These are phyloP conservation scores for Theristicus caerulescens DNA, from an alignment of 2,113 vertebrate genomes.

Conservation along the genomic window DNA sequence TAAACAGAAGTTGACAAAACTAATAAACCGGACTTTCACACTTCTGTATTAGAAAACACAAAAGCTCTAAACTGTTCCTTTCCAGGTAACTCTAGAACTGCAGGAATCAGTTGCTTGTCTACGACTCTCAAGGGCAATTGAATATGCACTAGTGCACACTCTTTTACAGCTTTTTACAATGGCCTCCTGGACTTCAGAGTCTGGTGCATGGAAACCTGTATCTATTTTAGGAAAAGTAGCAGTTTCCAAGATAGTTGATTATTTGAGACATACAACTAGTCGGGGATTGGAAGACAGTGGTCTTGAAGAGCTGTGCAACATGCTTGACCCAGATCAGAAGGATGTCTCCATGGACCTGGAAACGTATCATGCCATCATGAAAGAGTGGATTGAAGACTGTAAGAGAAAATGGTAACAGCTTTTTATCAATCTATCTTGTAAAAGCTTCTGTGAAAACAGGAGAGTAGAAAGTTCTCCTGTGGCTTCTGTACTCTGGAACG, in stretches of 20 bases:
- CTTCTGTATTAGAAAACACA: not conserved
- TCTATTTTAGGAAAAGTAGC: slow-evolving; percentile 82
- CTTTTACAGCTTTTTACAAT: no score
- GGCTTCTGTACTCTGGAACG: not conserved
- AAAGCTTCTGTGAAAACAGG: not conserved
- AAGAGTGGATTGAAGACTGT: slow-evolving; percentile 85
- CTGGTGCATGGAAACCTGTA: not conserved
- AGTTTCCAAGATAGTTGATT: slow-evolving; percentile 87
- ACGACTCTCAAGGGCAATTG: not conserved
- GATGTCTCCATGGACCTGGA: slow-evolving; percentile 85
- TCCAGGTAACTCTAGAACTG: not conserved
- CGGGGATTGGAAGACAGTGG: slow-evolving; percentile 80
- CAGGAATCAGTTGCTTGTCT: not conserved
- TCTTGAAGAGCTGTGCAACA: slow-evolving; percentile 85
- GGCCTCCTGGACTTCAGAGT: not conserved
- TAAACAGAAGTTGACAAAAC: not conserved
- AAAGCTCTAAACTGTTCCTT: not conserved
- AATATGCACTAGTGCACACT: fast-evolving
- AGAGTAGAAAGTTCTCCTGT: not conserved
- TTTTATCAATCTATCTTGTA: not conserved
- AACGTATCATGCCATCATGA: slow-evolving; percentile 84
- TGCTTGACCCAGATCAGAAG: slow-evolving; percentile 86
- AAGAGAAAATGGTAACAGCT: slow-evolving; percentile 78
- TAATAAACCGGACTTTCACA: not conserved
- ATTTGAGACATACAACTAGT: slow-evolving; percentile 80